Evolutionary conservation across 2,888 invertebrate genomes (phyloP).

Genomic region (Rotaria macrura): DNA sequence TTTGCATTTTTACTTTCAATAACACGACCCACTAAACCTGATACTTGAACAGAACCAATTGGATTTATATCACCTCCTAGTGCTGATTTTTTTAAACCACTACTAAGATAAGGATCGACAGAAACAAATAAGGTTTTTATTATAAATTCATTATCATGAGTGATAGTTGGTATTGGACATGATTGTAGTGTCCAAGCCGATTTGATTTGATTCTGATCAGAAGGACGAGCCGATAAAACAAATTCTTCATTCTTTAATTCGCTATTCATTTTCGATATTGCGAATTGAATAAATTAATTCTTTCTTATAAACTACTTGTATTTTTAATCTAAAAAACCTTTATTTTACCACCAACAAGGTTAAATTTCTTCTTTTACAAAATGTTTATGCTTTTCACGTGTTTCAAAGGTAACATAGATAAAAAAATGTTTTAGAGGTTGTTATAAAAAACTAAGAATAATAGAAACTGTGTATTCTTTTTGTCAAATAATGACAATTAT

Average conservation of each 20-base stretch:
- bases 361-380: not conserved
- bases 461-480: not conserved
- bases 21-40: not conserved
- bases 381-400: not conserved
- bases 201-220: not conserved
- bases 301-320: not conserved
- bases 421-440: not conserved
- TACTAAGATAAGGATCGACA: constrained; percentile 8
- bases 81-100: constrained; percentile 37
- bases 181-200: not conserved
- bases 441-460: not conserved
- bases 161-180: not conserved
- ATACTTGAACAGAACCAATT: not conserved
- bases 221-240: not conserved
- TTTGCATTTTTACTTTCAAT: not conserved
- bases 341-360: not conserved
- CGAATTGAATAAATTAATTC: not conserved
- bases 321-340: not conserved
- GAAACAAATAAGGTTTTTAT: not conserved
- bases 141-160: not conserved
- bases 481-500: too few relatives aligned
- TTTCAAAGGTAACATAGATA: not conserved
- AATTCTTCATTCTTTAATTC: constrained; percentile 18
- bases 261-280: not conserved
- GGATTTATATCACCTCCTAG: not conserved